Conservation (phyloP, 2,797 vertebrate genomes). For the Fringilla coelebs region DNA sequence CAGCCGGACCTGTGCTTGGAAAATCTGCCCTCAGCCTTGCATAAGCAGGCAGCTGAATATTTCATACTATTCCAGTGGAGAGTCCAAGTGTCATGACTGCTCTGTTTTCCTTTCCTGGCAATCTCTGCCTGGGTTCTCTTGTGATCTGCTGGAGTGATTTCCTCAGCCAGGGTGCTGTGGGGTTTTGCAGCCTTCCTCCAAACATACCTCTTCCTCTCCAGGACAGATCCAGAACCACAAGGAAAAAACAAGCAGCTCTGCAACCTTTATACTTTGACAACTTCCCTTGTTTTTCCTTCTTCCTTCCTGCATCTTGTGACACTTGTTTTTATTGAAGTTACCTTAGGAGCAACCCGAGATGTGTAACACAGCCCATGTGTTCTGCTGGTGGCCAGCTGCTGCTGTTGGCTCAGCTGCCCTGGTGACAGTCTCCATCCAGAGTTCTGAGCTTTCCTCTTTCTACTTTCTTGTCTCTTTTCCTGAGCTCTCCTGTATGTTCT, state of each 20-base stretch:
- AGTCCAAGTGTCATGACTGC: neutral
- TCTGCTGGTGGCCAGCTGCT: neutral
- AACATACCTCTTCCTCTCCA: neutral
- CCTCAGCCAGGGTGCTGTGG: neutral
- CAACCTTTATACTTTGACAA: neutral
- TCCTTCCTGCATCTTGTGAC: neutral
- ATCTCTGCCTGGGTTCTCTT: neutral
- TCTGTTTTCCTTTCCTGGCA: neutral
- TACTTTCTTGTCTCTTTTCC: neutral
- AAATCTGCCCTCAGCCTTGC: neutral
- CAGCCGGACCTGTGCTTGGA: neutral
- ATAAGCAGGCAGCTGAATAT: neutral
- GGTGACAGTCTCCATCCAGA: neutral
- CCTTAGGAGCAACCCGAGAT: neutral
- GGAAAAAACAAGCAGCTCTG: neutral
- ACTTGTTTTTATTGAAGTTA: neutral
- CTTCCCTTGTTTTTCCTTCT: neutral
- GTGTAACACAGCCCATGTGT: neutral
- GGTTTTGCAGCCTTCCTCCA: neutral
- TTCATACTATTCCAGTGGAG: rapidly evolving
- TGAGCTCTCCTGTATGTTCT: neutral
- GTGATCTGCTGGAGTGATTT: neutral
- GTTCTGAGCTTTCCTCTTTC: neutral
- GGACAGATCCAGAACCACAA: neutral
- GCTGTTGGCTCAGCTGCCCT: neutral